Evolutionary conservation across 2,888 invertebrate genomes (phyloP), one percentile per base, ranked within the genome.

Genomic region (Drosophila fulvimacula): DNA sequence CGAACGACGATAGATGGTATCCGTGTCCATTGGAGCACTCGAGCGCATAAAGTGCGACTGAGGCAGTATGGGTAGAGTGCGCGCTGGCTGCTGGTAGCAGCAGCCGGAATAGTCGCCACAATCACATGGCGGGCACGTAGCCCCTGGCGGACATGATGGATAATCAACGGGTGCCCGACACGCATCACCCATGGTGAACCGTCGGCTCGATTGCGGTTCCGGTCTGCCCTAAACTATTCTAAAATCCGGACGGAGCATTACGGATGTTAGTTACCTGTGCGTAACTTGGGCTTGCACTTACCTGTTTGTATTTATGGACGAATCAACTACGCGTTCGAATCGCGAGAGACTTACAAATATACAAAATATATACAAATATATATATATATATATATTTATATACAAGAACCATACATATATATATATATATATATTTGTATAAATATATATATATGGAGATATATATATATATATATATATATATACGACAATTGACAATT

Each of bases 1-100:
- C 0, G 95, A 95, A 77, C 95, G 93, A 66, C 94, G 94, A 90
- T 95, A 95, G 0, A 95, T 94, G 5, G 95, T 95, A 73, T 94
- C 93, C 0, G 90, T 92, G 67, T 95, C 95, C 82, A 95, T 93
- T 0, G 93, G 94, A 0, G 94, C 93, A 0, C 93, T 92, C 0
- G 95, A 95, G 52, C 94, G 94, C 87, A 93, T 90, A 85, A 95
- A 95, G 49, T 80, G 77, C 3, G 78, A 72, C 21, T 80, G 65
- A 0, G 93, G 93, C 11, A 80, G 77, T 49, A 89, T 92, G 49
- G 91, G 92, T 19, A 79, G 53, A 0, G 85, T 80, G 7, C 91
- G 85, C 3, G 90, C 57, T 1, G 93, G 92, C 77, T 93, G 93
- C 65, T 91, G 89, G 62, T 93, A 93, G 62, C 92, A 92, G 21